Evolutionary conservation across 2,797 vertebrate species (phyloP), one percentile per base, ranked within the genome.

Genomic region (Manis javanica): DNA sequence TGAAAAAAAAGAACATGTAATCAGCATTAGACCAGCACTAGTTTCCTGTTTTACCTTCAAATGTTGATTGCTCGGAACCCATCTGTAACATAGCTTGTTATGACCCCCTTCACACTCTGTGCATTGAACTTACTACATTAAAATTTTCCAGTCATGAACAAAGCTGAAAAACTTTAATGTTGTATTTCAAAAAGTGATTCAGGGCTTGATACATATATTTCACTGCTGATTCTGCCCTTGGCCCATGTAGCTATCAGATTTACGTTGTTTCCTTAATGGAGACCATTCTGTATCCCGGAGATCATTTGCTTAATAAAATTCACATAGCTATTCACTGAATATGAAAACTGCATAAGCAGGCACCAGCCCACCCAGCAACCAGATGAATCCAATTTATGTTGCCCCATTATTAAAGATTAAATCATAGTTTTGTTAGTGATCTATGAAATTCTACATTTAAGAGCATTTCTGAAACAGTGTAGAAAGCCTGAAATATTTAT

Each of bases 31-130:
- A 68, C 11, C 78, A 88, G 90, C 63, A 5, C 21, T 49, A 42
- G 10, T 75, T 98, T 98, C 91, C 95, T 98, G 69, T 97, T 91
- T 96, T 97, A 97, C 83, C 81, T 95, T 64, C 39, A 31, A 94
- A 90, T 87, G 31, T 79, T 90, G 89, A 91, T 31, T 96, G 13
- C 49, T 93, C 51, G 86, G 96, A 96, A 92, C 34, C 34, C 31
- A 85, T 77, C 78, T 96, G 15, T 64, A 29, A 5, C 57, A 19
- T 24, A 24, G 29, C 57, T 82, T 24, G 57, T 11, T n/a, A 57
- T 31, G 64, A 72, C 0, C 18, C 37, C 34, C 87, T 37, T 68
- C 19, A 90, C 57, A 55, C 7, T 64, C 69, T 79, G 5, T 31
- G 51, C 72, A 55, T 1, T 74, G 64, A 92, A 64, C 7, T 66